Base-by-base conservation (phyloP, 2,888 invertebrate species). In the Serripes groenlandicus region DNA sequence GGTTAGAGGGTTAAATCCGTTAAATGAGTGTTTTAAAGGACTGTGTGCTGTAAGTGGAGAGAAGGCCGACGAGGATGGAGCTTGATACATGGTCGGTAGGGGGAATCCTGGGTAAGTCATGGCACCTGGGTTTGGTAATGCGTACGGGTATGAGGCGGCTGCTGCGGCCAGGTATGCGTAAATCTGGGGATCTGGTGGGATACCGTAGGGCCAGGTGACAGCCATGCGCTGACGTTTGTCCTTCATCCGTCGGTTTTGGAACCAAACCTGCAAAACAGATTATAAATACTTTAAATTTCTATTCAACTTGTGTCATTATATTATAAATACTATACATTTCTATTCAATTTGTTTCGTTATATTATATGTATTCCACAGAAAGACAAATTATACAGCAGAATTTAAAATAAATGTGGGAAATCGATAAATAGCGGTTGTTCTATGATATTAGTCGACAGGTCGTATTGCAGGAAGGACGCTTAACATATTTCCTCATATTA, bases 171-270 rank as follows among this genome's bases (percentile, higher is more conserved):
- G 97, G 1, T 98, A 98, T 66, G 95, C 94, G 2, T 98, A 98
- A 92, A 99, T 96, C 0, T 98, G 97, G 0, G 99, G 98, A 92
- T 99, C 98, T 0, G 97, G 90, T 21, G 97, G 91, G 23, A 92
- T 90, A 26, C 92, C 92, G 95, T 98, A 98, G 0, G 99, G 99
- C 99, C 99, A 99, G 0, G 98, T 97, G 88, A 99, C 96, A 0
- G 98, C 98, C 94, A 98, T 97, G 23, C 98, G 96, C 94, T 99
- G 99, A 0, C 99, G 96, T 92, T 99, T 99, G 95, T 99, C 99
- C 94, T 99, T 98, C 98, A 98, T 98, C 68, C 98, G 96, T 49
- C 98, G 96, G 95, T 99, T 99, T 96, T 99, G 98, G 95, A 99
- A 99, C 99, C 99, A 99, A 30, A 94, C 93, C 94, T 94, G 87